A percentile compares a stretch with the other conserved stretches of the same genome.
Conservation (phyloP, 2,888 invertebrate genomes). For the Agonopterix heracliana region DNA sequence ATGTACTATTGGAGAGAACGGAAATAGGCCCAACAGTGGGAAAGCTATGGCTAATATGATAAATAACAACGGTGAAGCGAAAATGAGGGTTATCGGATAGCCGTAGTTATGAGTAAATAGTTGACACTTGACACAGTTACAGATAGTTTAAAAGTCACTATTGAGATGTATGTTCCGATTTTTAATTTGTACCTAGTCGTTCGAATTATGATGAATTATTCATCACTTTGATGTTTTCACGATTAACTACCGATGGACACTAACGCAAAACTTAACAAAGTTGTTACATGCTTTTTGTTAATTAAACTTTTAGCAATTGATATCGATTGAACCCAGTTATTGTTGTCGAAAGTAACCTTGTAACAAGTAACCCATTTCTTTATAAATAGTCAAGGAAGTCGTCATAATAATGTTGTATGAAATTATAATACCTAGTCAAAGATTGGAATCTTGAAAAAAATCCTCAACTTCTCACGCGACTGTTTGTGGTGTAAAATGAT, state of each 20-base stretch:
- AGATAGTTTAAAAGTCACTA: too few species aligned
- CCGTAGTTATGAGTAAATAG: too few species aligned
- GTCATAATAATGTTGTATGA: constrained; percentile 1
- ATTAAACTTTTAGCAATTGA: neutral
- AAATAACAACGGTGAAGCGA: too few species aligned
- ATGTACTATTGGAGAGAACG: too few species aligned
- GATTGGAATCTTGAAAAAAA: constrained; percentile 9
- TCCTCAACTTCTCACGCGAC: too few species aligned
- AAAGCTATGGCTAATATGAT: too few species aligned
- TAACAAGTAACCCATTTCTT: constrained; percentile 10
- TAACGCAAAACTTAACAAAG: neutral
- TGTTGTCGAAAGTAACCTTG: constrained; percentile 12
- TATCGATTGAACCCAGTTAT: neutral
- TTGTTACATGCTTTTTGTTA: neutral
- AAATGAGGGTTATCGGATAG: too few species aligned
- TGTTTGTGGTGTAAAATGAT: too few species aligned
- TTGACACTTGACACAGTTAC: too few species aligned
- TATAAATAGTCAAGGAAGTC: neutral
- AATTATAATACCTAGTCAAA: constrained; percentile 3
- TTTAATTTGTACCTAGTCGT: too few species aligned
- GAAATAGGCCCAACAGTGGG: too few species aligned
- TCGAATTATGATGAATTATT: neutral
- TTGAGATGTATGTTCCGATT: too few species aligned
- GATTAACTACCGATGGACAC: neutral
- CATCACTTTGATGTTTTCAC: neutral